Percentiles rank a stretch among this genome's conserved stretches.
Conservation (phyloP, 2,113 vertebrate genomes). For the Spea multiplicata region DNA sequence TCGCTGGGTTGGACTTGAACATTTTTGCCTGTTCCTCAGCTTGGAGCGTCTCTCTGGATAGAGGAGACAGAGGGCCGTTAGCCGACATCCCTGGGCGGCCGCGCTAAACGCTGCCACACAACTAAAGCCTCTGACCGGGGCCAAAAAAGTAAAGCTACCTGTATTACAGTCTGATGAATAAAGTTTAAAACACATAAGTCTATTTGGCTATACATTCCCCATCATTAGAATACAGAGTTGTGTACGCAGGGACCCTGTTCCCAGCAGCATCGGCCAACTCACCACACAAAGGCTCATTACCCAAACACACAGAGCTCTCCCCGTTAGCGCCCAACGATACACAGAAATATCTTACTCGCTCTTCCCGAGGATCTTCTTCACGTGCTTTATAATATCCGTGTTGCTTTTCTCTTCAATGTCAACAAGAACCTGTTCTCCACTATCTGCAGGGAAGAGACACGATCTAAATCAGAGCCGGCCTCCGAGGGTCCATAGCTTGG, state of each 20-base stretch:
- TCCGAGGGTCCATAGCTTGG: too few relatives aligned
- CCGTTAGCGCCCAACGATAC: not conserved
- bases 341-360: conserved; percentile 71
- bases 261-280: too few relatives aligned
- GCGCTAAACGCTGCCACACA: too few relatives aligned
- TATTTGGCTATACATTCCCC: too few relatives aligned
- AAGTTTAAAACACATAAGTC: too few relatives aligned
- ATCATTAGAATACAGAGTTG: too few relatives aligned
- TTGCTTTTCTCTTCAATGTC: conserved; percentile 86
- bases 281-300: too few relatives aligned
- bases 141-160: too few relatives aligned
- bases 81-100: not conserved
- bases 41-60: conserved; percentile 73
- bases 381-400: conserved; percentile 77
- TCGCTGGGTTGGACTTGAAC: conserved; percentile 80
- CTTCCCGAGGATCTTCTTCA: conserved; percentile 88
- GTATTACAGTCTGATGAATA: too few relatives aligned
- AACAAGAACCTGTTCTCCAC: conserved; percentile 82
- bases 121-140: too few relatives aligned
- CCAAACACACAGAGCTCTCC: too few relatives aligned
- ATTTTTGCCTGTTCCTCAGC: conserved; percentile 72
- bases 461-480: not conserved
- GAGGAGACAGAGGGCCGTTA: not conserved
- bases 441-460: conserved; percentile 55
- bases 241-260: too few relatives aligned